Evolutionary conservation across 2,797 vertebrate genomes (phyloP), one percentile per base, ranked within the genome.

Genomic region (Caiman crocodilus): DNA sequence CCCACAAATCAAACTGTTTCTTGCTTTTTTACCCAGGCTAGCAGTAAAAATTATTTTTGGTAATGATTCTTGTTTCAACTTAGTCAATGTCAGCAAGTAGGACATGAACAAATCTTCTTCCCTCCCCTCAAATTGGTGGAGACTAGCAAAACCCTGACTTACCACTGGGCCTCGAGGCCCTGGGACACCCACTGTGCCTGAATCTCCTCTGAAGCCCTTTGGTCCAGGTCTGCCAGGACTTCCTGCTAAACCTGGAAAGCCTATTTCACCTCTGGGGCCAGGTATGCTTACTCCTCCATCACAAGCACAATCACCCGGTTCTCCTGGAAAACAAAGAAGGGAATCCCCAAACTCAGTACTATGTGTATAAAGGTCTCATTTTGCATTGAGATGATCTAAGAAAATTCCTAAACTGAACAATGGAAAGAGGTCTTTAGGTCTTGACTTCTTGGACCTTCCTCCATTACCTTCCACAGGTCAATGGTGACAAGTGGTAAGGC

Each of bases 191-290:
- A 85, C 92, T 82, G 91, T 93, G 61, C 98, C 98, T 92, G 97
- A 91, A 82, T 98, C 97, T 81, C 98, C 98, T 93, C 75, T 85
- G 89, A 28, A 2, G 18, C 99, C 97, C 56, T 98, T 89, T 71
- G 88, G 35, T 5, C 98, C 98, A 14, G 96, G 96, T 76, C 97
- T 95, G 50, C 98, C 98, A 30, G 97, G 96, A 35, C 56, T 94
- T 67, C 99, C 99, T 1, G 96, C 82, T 11, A 75, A 80, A 75
- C 99, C 99, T 76, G 97, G 97, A 3, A 32, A 67, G 60, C 99
- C 99, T 58, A 97, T 96, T 55, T 86, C 64, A 35, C 99, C 99
- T 26, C 97, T 97, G 15, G 28, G 42, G 91, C 99, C 99, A 92
- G 95, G 76, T 94, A 94, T 95, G 65, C 88, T 83, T 64, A 94